Base-by-base conservation (phyloP, 1,140 invertebrate genomes). In the Drosophila fuyamai region DNA sequence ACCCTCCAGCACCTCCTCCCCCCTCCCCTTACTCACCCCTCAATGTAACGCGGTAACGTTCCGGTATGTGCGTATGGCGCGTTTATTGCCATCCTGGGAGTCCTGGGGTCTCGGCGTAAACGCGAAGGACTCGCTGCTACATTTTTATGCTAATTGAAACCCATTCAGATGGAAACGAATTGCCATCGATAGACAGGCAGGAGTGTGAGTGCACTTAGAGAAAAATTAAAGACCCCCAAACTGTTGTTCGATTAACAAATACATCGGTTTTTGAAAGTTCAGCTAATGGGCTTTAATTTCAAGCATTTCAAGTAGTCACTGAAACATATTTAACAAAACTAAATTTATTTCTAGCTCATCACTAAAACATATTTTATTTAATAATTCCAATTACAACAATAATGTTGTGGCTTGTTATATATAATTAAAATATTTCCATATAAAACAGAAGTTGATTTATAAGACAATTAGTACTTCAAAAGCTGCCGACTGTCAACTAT, bases 61-160 rank as follows among this genome's bases (percentile, higher is more conserved):
- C 50, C 50, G 50, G 50, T 36, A 13, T 53, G 50, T 35, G 50
- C 50, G 50, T 53, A 18, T 14, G 7, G 63, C 53, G 60, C 72
- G 62, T 82, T 86, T 86, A 86, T 82, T 55, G 60, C 47, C 54
- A 51, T 53, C 83, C 66, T 62, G 83, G 83, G 76, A 88, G 58
- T 59, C 62, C 16, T 63, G 57, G 55, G 48, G 57, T 38, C 35
- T 29, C 41, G 43, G 47, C 44, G 53, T 47, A 72, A 76, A 51
- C 58, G 67, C 54, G 41, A 72, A 67, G 50, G 46, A 66, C 58
- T 63, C 41, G 57, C 29, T 50, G 59, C 59, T 71, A 82, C 74
- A 83, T 86, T 90, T 90, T 90, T 90, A 90, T 90, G 86, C 81
- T 90, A 90, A 90, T 90, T 90, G 86, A 90, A 90, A 90, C 76